Evolutionary conservation across 2,888 invertebrate species (phyloP), one percentile per base, ranked within the genome.

Genomic region (Spisula subtruncata): DNA sequence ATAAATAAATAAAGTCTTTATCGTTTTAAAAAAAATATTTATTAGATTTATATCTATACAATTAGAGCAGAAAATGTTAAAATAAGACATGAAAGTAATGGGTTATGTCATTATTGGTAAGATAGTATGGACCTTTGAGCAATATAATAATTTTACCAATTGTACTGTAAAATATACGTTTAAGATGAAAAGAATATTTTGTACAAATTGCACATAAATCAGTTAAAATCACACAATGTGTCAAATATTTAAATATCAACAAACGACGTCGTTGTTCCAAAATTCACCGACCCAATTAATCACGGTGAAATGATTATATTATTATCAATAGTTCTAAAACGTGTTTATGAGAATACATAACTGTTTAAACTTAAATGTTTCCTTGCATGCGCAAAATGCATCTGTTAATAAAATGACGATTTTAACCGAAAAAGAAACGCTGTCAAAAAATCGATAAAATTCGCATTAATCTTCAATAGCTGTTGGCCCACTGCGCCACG

Each of bases 221-320:
- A 51, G 25, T 25, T 66, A n/a, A n/a, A 66, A 66, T 66, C n/a
- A 66, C n/a, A 66, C 60, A 66, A 66, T 25, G 60, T 66, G 60
- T 66, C 60, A 66, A 66, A 66, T 66, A 66, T 66, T 66, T 25
- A 66, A 66, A 66, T n/a, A 66, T 51, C n/a, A 66, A 66, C 60
- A 66, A 66, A 66, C 6, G 10, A 10, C 25, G 5, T n/a, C 10
- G 25, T 66, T 66, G 25, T 66, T 10, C 60, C n/a, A 25, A 20
- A 25, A 10, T n/a, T 25, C 25, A 25, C 6, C 60, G 60, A 10
- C 25, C 20, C 5, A 66, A 66, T 66, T 25, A 25, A 66, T 66
- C 60, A 66, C n/a, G 60, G n/a, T 16, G 51, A 25, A 66, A 25
- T 25, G 25, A 66, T 25, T 66, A 66, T 66, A 10, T 25, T 66